Evolutionary conservation across 2,113 vertebrate species (phyloP).

Genomic region (Notiomystis cincta): DNA sequence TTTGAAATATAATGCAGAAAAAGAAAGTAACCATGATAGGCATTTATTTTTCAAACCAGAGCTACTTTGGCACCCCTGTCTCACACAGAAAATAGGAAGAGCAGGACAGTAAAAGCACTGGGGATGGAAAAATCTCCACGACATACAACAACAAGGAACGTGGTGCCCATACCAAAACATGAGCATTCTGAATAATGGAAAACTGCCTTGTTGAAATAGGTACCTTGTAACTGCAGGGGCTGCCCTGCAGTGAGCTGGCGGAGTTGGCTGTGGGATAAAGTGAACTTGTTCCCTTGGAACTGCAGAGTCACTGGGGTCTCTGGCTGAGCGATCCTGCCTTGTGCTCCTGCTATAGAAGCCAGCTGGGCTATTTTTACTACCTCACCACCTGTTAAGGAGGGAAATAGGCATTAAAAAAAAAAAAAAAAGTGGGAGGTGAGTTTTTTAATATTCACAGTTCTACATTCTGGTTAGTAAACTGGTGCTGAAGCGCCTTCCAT

Average conservation of each 20-base stretch:
- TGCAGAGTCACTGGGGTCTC: conserved; percentile 91
- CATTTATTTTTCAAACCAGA: background rate
- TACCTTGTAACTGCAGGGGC: conserved; percentile 92
- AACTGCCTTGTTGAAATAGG: background rate
- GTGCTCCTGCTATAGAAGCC: conserved; percentile 81
- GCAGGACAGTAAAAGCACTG: background rate
- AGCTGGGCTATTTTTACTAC: conserved; percentile 87
- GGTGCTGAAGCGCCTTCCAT: conserved; percentile 75
- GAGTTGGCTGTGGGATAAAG: conserved; percentile 88
- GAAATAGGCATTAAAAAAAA: conserved; percentile 8
- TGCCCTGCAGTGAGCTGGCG: conserved; percentile 92
- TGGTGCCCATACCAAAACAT: background rate
- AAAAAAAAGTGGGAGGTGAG: background rate
- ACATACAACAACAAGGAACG: rapidly evolving
- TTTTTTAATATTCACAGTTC: background rate
- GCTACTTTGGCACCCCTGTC: background rate
- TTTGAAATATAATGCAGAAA: background rate
- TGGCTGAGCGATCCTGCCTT: conserved; percentile 84
- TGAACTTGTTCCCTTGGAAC: conserved; percentile 94
- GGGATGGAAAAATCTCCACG: background rate
- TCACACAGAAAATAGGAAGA: background rate
- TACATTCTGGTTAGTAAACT: conserved; percentile 75
- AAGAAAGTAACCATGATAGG: background rate
- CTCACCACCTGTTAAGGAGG: conserved; percentile 79
- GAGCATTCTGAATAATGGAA: background rate